phyloP scores from a whole-genome alignment of 2,888 invertebrate genomes.

The Ommatoiulus sabulosus region DNA sequence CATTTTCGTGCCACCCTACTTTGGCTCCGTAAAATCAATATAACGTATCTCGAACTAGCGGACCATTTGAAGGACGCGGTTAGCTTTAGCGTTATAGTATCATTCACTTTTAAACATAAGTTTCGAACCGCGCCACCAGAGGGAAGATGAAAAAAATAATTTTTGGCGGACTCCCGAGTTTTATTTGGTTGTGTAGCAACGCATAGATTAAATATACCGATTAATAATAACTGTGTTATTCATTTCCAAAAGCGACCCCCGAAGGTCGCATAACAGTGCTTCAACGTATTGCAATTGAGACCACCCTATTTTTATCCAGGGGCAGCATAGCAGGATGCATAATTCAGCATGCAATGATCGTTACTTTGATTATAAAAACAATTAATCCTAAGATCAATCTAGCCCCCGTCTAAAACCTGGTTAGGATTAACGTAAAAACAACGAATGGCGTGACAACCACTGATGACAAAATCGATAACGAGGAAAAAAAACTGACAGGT shows the following conservation, averaged over 20 bases:
- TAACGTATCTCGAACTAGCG: neutral
- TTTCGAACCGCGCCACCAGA: neutral
- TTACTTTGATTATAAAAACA: constrained; percentile 1
- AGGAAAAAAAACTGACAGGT: too few relatives aligned
- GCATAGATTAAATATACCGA: constrained; percentile 1
- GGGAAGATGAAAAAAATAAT: neutral
- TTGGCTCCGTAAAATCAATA: neutral
- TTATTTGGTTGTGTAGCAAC: neutral
- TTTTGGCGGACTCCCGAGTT: neutral
- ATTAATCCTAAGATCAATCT: constrained; percentile 5
- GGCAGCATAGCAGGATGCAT: neutral
- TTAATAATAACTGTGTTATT: neutral
- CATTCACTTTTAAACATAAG: neutral
- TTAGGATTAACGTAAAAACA: neutral
- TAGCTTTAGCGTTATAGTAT: constrained; percentile 11
- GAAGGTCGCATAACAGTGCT: neutral
- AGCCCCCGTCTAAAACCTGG: neutral
- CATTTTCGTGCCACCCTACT: neutral
- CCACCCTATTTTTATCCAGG: neutral
- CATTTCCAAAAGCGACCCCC: constrained; percentile 5
- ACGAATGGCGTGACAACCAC: neutral
- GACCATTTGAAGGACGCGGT: neutral
- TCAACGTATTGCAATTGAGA: neutral
- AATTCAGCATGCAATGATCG: constrained; percentile 1
- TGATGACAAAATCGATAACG: neutral